Evolutionary conservation across 1,140 invertebrate genomes (phyloP), one percentile per base, ranked within the genome.

Genomic region (Drosophila subpulchrella): DNA sequence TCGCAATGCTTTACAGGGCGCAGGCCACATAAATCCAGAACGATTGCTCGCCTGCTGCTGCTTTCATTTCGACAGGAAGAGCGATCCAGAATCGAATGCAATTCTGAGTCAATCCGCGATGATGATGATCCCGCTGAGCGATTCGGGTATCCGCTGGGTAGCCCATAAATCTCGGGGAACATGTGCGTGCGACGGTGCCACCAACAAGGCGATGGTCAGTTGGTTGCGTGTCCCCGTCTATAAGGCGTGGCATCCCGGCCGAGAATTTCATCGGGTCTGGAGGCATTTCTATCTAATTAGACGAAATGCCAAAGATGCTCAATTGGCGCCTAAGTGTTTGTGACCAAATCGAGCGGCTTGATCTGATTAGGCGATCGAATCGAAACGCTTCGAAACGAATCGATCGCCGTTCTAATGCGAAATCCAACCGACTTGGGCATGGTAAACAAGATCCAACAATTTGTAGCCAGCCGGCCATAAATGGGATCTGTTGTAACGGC

Each of bases 311-410:
- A 85, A 84, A 84, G 84, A 84, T 84, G 70, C 81, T 88, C 88
- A 84, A 88, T 91, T 88, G 82, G 84, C 88, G 80, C 77, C 80
- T 75, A 90, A 90, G 82, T 91, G 86, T 80, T 86, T 90, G 41
- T 78, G 66, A 63, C 88, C 88, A 91, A 91, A 91, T 67, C 72
- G 30, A 73, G 83, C 54, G 51, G 51, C 53, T 57, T 75, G 84
- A 63, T 81, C 84, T 65, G 81, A 86, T 89, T 85, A 78, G 61
- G 39, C 41, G 38, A 46, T 44, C 59, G 27, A 12, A 54, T 67
- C 48, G 41, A 17, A 44, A 20, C 48, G 30, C 7, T 5, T 32
- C 30, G 30, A 32, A 32, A 8, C 61, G 30, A 60, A 63, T 20
- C 55, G 61, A 63, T 44, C 38, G 68, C 63, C 42, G 51, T 89